A percentile compares a stretch with the other conserved stretches of the same genome.
These are phyloP conservation scores for Larimichthys crocea DNA, from an alignment of 2,113 vertebrate genomes.

Conservation along the genomic window DNA sequence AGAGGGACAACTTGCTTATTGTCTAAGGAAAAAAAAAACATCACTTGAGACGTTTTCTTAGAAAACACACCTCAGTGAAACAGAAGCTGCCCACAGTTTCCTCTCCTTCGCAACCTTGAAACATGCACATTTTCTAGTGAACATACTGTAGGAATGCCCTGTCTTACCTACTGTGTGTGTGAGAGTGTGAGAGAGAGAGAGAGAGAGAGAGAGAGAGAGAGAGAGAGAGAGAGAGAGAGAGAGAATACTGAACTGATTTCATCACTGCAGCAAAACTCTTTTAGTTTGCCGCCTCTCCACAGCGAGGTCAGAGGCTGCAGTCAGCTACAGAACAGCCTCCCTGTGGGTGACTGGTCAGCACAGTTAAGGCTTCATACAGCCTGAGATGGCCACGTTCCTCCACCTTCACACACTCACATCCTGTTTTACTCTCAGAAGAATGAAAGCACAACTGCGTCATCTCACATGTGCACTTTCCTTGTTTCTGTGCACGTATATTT, in stretches of 20 bases:
- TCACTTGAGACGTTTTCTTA: conserved; percentile 3
- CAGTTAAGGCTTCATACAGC: not conserved
- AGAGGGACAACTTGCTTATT: not conserved
- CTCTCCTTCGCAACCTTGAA: not conserved
- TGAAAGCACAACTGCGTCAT: not conserved
- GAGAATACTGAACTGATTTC: not conserved
- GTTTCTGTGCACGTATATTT: not conserved
- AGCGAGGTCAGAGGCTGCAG: not conserved
- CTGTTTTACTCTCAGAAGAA: not conserved
- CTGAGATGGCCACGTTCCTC: not conserved
- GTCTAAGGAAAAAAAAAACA: not conserved
- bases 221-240: too few relatives aligned
- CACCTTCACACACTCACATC: not conserved
- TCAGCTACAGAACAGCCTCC: not conserved
- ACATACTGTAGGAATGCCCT: not conserved
- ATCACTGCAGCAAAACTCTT: not conserved
- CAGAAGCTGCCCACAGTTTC: conserved; percentile 19
- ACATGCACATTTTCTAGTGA: not conserved
- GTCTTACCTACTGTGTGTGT: not conserved
- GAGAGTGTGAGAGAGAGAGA: too few relatives aligned
- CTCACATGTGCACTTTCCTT: not conserved
- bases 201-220: too few relatives aligned
- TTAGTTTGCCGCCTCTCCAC: not conserved
- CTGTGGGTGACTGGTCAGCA: conserved; percentile 6
- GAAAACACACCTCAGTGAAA: conserved; percentile 4